phyloP scores from a whole-genome alignment of 2,888 invertebrate species.

The Siphlonurus alternatus region DNA sequence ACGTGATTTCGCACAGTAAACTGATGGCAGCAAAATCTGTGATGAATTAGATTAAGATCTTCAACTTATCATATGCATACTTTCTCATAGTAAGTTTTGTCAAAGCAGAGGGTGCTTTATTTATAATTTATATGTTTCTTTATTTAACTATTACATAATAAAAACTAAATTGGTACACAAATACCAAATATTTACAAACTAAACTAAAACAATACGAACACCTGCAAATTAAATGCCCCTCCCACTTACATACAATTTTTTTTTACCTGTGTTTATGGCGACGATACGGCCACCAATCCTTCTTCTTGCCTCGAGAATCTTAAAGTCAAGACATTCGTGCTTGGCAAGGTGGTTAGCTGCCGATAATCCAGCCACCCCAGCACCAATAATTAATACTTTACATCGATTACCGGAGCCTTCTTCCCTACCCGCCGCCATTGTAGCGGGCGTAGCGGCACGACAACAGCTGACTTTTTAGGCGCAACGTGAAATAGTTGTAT shows the following conservation, averaged over 20 bases:
- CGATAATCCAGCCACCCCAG: slow-evolving; percentile 70
- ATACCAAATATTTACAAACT: not conserved
- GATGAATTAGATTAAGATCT: no score
- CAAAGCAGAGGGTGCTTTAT: not conserved
- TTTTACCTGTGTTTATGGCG: slow-evolving; percentile 48
- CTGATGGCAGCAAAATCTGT: no score
- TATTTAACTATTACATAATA: not conserved
- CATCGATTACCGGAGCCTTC: slow-evolving; percentile 26
- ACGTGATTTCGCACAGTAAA: no score
- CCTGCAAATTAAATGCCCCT: not conserved
- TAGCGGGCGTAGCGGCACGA: not conserved
- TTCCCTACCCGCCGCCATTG: slow-evolving; percentile 21
- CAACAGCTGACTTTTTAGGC: not conserved
- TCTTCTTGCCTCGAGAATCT: slow-evolving; percentile 62
- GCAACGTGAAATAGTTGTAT: not conserved
- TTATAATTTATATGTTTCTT: not conserved
- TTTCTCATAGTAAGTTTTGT: no score
- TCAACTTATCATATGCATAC: no score
- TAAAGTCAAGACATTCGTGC: slow-evolving; percentile 61
- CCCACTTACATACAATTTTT: not conserved
- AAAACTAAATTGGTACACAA: not conserved
- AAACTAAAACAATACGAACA: not conserved
- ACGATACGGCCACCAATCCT: slow-evolving; percentile 70
- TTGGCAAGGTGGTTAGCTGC: slow-evolving; percentile 68
- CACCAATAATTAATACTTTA: slow-evolving; percentile 68